These are phyloP conservation scores for Acropora tenuis DNA, from an alignment of 64 coral and sea anemone species.

Conservation along the genomic window DNA sequence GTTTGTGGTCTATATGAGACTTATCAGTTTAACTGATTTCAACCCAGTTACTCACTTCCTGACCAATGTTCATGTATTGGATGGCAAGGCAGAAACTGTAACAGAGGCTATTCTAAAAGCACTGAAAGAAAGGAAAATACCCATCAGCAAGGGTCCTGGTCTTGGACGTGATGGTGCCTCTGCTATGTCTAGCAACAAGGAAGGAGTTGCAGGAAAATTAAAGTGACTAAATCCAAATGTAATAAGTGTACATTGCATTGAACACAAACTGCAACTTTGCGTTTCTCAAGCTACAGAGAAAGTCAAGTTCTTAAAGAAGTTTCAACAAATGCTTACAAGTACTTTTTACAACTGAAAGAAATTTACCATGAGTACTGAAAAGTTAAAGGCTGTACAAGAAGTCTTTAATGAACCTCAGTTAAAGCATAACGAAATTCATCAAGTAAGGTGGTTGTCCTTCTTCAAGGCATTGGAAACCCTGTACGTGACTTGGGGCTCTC, in stretches of 20 bases:
- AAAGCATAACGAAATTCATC: background rate
- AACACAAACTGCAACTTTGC: background rate
- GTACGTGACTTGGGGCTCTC: conserved; percentile 54
- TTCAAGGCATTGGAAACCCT: conserved; percentile 53
- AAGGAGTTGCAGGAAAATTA: background rate
- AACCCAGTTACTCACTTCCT: background rate
- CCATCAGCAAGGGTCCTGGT: no score
- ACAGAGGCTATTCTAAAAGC: no score
- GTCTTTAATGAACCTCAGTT: no score
- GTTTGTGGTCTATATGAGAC: conserved; percentile 43
- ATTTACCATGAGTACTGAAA: no score
- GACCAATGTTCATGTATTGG: no score
- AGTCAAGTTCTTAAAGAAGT: no score
- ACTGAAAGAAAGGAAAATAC: no score
- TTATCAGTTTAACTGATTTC: conserved; percentile 2
- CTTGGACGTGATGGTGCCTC: background rate
- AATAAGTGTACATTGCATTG: background rate
- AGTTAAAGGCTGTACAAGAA: no score
- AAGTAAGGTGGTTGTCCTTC: conserved; percentile 62
- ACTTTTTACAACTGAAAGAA: no score
- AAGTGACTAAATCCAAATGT: background rate
- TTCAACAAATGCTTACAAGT: no score
- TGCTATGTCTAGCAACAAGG: conserved; percentile 2
- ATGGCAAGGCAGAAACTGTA: no score
- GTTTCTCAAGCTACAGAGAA: background rate